Percentiles rank a stretch among this genome's conserved stretches.
Conservation (phyloP, 2,113 vertebrate genomes). For the Menura novaehollandiae region DNA sequence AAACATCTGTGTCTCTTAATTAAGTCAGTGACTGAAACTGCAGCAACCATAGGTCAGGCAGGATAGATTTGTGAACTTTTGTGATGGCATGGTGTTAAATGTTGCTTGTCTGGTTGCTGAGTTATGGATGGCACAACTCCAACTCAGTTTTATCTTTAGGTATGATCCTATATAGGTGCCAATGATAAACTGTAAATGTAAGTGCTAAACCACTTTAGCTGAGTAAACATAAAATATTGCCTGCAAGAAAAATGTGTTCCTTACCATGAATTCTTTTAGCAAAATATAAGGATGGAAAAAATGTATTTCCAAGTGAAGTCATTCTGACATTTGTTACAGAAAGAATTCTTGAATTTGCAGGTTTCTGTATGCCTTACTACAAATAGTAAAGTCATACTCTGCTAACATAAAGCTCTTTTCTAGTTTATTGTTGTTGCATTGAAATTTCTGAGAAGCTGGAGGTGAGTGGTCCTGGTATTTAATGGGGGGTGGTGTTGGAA, state of each 20-base stretch:
- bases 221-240: not conserved
- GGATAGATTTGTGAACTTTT: not conserved
- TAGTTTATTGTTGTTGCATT: not conserved
- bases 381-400: not conserved
- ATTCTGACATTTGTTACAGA: not conserved
- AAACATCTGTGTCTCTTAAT: constrained; percentile 26
- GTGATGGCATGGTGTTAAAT: not conserved
- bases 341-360: not conserved
- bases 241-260: not conserved
- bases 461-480: not conserved
- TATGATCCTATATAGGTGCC: not conserved
- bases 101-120: not conserved
- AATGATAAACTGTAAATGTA: not conserved
- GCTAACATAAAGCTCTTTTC: not conserved
- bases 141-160: not conserved
- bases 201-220: not conserved
- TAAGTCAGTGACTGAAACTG: not conserved
- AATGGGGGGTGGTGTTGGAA: not conserved
- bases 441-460: not conserved
- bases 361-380: not conserved
- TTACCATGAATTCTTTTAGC: not conserved
- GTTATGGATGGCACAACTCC: not conserved
- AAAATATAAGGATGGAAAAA: not conserved
- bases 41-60: not conserved
- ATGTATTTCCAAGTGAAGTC: not conserved